Evolutionary conservation across 2,888 invertebrate species (phyloP).

Genomic region (Hirtodrosophila trivittata): DNA sequence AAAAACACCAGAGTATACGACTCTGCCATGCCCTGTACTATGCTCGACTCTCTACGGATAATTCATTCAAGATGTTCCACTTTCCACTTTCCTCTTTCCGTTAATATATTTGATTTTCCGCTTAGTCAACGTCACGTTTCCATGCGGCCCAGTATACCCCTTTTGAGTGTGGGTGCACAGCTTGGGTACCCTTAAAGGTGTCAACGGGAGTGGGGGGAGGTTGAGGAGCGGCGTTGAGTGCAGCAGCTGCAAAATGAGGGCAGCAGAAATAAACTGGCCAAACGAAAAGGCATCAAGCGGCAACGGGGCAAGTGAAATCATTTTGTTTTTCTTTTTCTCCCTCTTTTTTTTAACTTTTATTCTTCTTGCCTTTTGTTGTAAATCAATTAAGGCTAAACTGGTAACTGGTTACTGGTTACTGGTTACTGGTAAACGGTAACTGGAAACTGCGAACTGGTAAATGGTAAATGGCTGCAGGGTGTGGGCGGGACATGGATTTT

Average conservation of each 20-base stretch:
- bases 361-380: constrained; percentile 37
- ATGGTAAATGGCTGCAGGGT: constrained; percentile 3
- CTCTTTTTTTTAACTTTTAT: constrained; percentile 8
- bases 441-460: constrained; percentile 19
- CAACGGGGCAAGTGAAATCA: constrained; percentile 49
- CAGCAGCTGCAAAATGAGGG: constrained; percentile 30
- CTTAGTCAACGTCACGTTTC: too few species aligned
- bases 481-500: constrained; percentile 32
- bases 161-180: background rate
- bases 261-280: constrained; percentile 25
- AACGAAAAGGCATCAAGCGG: constrained; percentile 39
- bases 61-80: too few species aligned
- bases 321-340: constrained; percentile 30
- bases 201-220: background rate
- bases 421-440: constrained; percentile 24
- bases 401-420: constrained; percentile 11
- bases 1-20: too few species aligned
- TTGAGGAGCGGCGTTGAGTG: constrained; percentile 20
- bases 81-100: too few species aligned
- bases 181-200: too few species aligned
- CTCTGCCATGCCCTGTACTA: background rate
- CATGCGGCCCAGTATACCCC: too few species aligned
- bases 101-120: too few species aligned
- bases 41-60: too few species aligned
- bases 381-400: constrained; percentile 56